Percentiles rank a stretch among this genome's conserved stretches.
These are phyloP conservation scores for Silurus glanis DNA, from an alignment of 2,113 vertebrate species.

Conservation along the genomic window DNA sequence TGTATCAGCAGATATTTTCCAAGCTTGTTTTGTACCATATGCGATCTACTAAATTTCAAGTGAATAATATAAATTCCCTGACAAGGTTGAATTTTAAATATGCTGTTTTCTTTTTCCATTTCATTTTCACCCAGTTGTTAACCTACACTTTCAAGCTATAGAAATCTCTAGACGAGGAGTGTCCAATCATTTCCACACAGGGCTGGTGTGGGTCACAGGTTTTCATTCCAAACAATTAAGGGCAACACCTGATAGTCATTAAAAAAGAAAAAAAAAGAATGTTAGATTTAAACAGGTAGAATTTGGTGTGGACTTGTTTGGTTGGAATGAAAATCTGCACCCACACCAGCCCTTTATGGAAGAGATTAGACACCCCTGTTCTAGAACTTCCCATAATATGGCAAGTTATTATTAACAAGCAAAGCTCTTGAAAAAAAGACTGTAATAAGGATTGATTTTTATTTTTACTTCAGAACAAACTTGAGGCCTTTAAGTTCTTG, in stretches of 20 bases:
- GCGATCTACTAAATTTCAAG: neutral
- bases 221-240: too few species aligned
- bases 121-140: neutral
- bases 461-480: constrained; percentile 17
- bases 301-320: too few species aligned
- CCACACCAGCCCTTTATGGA: too few species aligned
- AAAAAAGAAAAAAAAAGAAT: too few species aligned
- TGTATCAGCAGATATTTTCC: neutral
- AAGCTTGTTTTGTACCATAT: constrained; percentile 5
- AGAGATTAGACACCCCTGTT: too few species aligned
- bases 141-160: neutral
- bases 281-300: too few species aligned
- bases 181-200: too few species aligned
- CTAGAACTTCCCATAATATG: neutral
- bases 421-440: neutral
- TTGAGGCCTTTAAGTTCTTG: neutral
- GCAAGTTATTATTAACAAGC: neutral
- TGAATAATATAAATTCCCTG: neutral
- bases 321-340: too few species aligned
- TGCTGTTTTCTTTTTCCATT: neutral
- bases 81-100: neutral
- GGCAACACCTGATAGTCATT: too few species aligned
- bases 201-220: too few species aligned
- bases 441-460: neutral
- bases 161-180: too few species aligned